Conservation (phyloP, 2,888 invertebrate species). For the Hydrotaea diabolus region DNA sequence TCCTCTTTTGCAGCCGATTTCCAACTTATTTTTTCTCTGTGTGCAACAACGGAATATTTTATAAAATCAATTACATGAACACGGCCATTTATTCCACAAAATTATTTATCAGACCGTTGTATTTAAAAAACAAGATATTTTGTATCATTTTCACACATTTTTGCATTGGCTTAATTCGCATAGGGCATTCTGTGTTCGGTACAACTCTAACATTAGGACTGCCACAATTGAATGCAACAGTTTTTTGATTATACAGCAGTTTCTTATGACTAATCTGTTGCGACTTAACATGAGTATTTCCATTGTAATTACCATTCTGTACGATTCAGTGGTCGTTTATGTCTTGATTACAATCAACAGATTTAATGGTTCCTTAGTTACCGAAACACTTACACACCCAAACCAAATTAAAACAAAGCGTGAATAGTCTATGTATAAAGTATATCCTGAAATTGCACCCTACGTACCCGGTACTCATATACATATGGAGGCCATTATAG, state of each 20-base stretch:
- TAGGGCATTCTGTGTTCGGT: not conserved
- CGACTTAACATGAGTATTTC: constrained; percentile 49
- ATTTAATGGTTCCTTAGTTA: constrained; percentile 6
- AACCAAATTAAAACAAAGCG: not conserved
- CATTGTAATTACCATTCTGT: constrained; percentile 47
- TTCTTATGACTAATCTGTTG: constrained; percentile 57
- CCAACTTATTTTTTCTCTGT: too few species aligned
- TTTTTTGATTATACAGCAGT: not conserved
- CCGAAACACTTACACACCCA: not conserved
- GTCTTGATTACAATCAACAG: constrained; percentile 58
- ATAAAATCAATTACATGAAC: too few species aligned
- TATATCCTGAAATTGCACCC: constrained; percentile 59
- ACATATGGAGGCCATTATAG: not conserved
- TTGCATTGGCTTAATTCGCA: too few species aligned
- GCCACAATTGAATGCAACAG: not conserved
- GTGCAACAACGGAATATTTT: too few species aligned
- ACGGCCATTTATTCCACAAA: too few species aligned
- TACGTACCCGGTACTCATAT: not conserved
- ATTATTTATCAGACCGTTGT: too few species aligned
- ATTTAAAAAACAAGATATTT: too few species aligned
- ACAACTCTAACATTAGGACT: not conserved
- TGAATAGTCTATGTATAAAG: constrained; percentile 9
- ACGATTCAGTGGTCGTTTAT: constrained; percentile 38
- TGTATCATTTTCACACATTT: too few species aligned
- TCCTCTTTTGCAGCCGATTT: too few species aligned